Conservation (phyloP, 2,888 invertebrate species). For the Biston betularia region DNA sequence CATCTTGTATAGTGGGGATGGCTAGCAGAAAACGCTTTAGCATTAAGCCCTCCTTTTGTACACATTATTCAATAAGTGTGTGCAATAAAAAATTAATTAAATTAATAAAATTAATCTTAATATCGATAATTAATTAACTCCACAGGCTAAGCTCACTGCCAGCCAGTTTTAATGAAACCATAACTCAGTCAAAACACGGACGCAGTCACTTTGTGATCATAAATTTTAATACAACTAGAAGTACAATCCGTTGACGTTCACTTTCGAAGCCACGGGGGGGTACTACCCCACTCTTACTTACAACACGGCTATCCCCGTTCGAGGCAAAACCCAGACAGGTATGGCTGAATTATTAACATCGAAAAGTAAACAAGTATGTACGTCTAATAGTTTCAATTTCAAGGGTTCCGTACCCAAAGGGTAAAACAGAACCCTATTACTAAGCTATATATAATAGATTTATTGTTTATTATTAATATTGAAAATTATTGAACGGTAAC, state of each 20-base stretch:
- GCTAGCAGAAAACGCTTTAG: too few species aligned
- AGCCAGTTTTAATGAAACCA: constrained; percentile 10
- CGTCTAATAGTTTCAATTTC: not conserved
- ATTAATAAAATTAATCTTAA: not conserved
- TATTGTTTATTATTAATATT: too few species aligned
- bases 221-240: constrained; percentile 32
- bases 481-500: too few species aligned
- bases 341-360: not conserved
- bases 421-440: too few species aligned
- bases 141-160: not conserved
- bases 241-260: constrained; percentile 23
- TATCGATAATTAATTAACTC: constrained; percentile 7
- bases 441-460: too few species aligned
- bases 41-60: too few species aligned
- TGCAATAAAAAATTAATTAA: too few species aligned
- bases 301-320: not conserved
- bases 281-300: not conserved
- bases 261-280: constrained; percentile 21
- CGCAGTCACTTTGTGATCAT: constrained; percentile 15
- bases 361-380: not conserved
- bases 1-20: too few species aligned
- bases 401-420: too few species aligned
- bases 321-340: not conserved
- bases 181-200: constrained; percentile 26
- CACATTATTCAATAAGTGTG: too few species aligned